A percentile compares a stretch with the other conserved stretches of the same genome.
Conservation (phyloP, 2,888 invertebrate species). For the Folsomia candida region DNA sequence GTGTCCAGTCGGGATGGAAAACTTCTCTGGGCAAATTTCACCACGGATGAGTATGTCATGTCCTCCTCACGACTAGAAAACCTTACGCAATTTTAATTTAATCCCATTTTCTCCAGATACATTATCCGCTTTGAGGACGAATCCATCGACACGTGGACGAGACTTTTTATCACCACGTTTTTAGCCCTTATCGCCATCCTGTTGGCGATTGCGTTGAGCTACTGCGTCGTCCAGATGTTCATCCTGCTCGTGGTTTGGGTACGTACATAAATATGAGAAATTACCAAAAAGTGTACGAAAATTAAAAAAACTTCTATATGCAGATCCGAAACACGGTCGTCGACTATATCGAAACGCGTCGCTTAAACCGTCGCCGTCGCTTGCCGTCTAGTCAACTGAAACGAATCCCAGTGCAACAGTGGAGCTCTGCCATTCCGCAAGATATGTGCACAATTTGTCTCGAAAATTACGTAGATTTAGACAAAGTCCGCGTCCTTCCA, state of each 20-base stretch:
- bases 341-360: slow-evolving; percentile 30
- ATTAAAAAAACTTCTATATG: background rate
- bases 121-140: slow-evolving; percentile 34
- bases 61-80: background rate
- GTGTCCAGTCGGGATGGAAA: slow-evolving; percentile 6
- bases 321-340: slow-evolving; percentile 36
- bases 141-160: slow-evolving; percentile 31
- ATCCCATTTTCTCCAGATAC: slow-evolving; percentile 24
- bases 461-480: slow-evolving; percentile 93
- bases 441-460: slow-evolving; percentile 97
- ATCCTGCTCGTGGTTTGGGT: slow-evolving; percentile 38
- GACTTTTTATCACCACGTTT: slow-evolving; percentile 32
- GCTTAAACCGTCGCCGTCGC: slow-evolving; percentile 73
- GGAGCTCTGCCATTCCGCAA: slow-evolving; percentile 86
- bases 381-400: slow-evolving; percentile 81
- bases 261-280: background rate
- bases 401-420: slow-evolving; percentile 91
- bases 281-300: background rate
- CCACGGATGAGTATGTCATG: slow-evolving; percentile 10
- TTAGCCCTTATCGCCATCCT: slow-evolving; percentile 32
- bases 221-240: slow-evolving; percentile 35
- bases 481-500: slow-evolving; percentile 86
- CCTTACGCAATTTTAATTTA: background rate
- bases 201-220: slow-evolving; percentile 33
- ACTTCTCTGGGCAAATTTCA: background rate